Evolutionary conservation across 2,113 vertebrate species (phyloP).

Genomic region (Lepidothrix coronata): DNA sequence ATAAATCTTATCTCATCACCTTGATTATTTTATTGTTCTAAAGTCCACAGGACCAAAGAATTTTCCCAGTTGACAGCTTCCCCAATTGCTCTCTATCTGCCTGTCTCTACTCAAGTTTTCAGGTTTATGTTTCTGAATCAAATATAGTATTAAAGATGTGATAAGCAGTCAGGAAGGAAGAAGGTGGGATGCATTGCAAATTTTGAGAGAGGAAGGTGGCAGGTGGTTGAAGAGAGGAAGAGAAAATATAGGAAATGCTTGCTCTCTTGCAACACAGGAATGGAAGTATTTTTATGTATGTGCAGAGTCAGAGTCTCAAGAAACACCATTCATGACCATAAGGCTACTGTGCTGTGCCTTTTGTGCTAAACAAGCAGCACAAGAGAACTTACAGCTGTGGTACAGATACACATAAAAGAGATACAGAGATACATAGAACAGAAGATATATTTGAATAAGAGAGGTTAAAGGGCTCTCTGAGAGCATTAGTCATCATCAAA

Average conservation of each 20-base stretch:
- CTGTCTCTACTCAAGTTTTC: background rate
- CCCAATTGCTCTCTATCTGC: background rate
- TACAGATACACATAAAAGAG: background rate
- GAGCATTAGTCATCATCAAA: background rate
- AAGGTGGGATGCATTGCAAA: background rate
- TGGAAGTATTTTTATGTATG: accelerated
- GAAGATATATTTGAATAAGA: background rate
- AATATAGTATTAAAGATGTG: background rate
- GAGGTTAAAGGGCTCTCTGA: background rate
- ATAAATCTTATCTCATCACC: background rate
- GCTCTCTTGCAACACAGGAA: background rate
- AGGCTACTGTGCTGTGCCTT: background rate
- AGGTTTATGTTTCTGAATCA: background rate
- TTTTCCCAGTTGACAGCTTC: background rate
- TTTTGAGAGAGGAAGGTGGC: background rate
- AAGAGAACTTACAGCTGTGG: background rate
- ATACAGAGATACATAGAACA: background rate
- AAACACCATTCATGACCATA: background rate
- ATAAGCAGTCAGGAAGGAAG: background rate
- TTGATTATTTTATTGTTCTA: background rate
- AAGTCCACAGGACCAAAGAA: background rate
- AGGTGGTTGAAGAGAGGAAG: background rate
- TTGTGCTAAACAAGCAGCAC: background rate
- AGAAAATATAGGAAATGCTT: background rate
- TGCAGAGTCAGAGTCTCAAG: background rate